Conservation (phyloP, 2,113 vertebrate species). For the Prunella himalayana region DNA sequence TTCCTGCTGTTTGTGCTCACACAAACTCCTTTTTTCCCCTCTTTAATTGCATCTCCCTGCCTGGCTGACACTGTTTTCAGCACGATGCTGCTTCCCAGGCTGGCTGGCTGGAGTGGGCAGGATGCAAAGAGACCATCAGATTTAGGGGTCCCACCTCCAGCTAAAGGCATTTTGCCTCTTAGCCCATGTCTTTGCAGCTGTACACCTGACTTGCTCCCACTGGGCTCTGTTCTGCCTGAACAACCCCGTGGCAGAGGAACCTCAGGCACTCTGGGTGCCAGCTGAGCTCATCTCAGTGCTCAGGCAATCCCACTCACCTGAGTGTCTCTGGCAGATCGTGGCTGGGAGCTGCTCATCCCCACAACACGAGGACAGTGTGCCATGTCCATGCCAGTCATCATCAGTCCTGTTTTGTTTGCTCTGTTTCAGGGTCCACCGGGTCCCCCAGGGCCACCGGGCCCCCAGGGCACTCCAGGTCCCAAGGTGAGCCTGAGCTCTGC, state of each 20-base stretch:
- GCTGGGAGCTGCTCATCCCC: not conserved
- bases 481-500: slow-evolving; percentile 75
- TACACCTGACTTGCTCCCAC: rapidly evolving
- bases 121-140: not conserved
- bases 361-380: rapidly evolving
- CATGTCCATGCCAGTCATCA: rapidly evolving
- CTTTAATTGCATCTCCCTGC: not conserved
- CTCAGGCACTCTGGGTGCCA: rapidly evolving
- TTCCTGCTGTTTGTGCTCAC: not conserved
- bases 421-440: slow-evolving; percentile 83
- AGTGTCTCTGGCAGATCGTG: rapidly evolving
- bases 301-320: rapidly evolving
- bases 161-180: not conserved
- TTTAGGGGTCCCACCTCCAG: not conserved
- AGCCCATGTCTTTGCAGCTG: not conserved
- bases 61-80: not conserved
- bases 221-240: not conserved
- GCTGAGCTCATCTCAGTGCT: rapidly evolving
- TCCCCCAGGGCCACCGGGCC: slow-evolving; percentile 81
- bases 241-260: rapidly evolving
- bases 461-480: slow-evolving; percentile 79
- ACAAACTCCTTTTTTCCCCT: not conserved
- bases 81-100: not conserved
- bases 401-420: not conserved
- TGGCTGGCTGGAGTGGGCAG: not conserved